A percentile compares a stretch with the other conserved stretches of the same genome.
Conservation (phyloP, 1,140 invertebrate genomes). For the Heliconius hewitsoni region DNA sequence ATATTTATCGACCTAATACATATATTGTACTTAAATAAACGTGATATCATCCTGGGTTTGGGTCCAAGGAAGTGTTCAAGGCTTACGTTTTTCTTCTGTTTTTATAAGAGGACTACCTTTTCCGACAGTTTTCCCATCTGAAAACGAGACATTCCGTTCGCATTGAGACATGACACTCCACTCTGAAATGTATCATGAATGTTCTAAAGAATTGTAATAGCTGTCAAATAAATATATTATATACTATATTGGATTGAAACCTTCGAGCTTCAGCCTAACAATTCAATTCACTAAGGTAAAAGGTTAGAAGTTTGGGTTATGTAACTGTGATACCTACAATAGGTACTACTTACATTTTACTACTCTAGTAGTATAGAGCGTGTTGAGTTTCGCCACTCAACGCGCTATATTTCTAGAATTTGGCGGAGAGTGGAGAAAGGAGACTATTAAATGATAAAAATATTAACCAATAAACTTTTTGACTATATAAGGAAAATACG, state of each 20-base stretch:
- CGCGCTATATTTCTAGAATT: too few species aligned
- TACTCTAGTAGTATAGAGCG: too few species aligned
- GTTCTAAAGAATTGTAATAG: background rate
- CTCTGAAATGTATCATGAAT: too few species aligned
- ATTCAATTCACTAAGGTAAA: background rate
- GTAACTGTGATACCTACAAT: background rate
- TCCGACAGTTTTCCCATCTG: too few species aligned
- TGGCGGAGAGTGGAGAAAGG: too few species aligned
- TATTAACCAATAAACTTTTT: too few species aligned
- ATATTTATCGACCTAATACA: background rate
- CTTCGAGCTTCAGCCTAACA: background rate
- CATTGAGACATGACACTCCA: too few species aligned
- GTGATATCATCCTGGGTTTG: conserved; percentile 5
- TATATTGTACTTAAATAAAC: background rate
- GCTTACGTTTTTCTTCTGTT: background rate
- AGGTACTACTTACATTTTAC: background rate
- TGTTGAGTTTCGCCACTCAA: too few species aligned
- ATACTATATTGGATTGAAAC: background rate
- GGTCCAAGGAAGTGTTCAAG: background rate
- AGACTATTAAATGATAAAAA: too few species aligned
- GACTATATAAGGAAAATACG: too few species aligned
- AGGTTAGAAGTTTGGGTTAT: background rate
- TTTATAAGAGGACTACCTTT: too few species aligned
- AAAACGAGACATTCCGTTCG: background rate
- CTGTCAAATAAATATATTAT: background rate